phyloP scores from a whole-genome alignment of 2,888 invertebrate genomes.

The Therioaphis trifolii region DNA sequence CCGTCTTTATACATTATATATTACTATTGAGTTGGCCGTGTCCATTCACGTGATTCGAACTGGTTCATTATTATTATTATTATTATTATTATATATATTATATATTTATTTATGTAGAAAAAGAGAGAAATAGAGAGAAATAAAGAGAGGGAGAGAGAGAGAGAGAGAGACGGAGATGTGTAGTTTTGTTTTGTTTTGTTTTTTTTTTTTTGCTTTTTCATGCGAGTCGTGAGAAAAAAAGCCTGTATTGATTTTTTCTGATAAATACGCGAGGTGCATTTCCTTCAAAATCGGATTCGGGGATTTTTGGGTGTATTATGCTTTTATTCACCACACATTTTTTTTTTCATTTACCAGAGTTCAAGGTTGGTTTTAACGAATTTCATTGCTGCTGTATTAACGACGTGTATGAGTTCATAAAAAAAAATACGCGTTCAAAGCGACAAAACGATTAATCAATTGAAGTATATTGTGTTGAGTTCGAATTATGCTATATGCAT shows the following conservation, averaged over 20 bases:
- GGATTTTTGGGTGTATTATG: neutral
- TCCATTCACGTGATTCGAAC: slow-evolving; percentile 22
- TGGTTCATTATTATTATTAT: slow-evolving; percentile 14
- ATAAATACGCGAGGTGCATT: neutral
- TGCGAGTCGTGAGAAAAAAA: slow-evolving; percentile 18
- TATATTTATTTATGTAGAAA: neutral
- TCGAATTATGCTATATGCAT: too few species aligned
- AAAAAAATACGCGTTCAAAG: too few species aligned
- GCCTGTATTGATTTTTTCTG: neutral
- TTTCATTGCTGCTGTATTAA: neutral
- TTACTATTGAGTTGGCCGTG: slow-evolving; percentile 17
- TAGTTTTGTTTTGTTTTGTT: neutral
- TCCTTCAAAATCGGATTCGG: neutral
- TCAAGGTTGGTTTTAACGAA: neutral
- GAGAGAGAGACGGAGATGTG: too few species aligned
- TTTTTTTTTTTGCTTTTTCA: neutral
- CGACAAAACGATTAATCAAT: too few species aligned
- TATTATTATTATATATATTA: neutral
- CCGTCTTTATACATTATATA: neutral
- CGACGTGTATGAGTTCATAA: too few species aligned
- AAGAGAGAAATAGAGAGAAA: too few species aligned
- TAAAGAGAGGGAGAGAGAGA: too few species aligned
- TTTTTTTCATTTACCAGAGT: neutral
- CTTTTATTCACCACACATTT: neutral
- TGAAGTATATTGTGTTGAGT: too few species aligned